phyloP scores from a whole-genome alignment of 2,797 vertebrate species.

The Dryobates pubescens region DNA sequence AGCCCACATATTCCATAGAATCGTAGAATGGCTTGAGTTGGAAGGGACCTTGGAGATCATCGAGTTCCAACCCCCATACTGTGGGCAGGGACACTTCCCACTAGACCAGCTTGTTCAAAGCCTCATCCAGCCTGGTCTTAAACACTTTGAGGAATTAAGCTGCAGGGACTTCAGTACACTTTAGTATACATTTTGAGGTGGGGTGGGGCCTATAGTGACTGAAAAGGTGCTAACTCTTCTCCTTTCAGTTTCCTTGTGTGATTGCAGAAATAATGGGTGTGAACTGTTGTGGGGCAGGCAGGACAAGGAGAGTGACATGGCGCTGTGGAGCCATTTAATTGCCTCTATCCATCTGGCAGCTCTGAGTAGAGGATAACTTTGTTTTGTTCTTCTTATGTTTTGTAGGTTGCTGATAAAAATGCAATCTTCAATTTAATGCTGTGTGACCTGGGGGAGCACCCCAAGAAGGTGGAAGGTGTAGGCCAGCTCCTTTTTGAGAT shows the following conservation, averaged over 20 bases:
- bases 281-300: background rate
- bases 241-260: background rate
- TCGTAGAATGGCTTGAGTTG: no score
- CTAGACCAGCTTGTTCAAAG: no score
- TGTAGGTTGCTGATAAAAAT: slow-evolving; percentile 90
- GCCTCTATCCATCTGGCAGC: background rate
- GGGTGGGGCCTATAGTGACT: background rate
- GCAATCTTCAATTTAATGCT: slow-evolving; percentile 88
- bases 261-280: background rate
- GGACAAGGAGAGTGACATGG: background rate
- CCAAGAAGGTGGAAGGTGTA: slow-evolving; percentile 88
- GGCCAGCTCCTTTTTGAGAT: slow-evolving; percentile 95
- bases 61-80: no score
- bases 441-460: slow-evolving; percentile 84
- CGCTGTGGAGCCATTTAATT: background rate
- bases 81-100: no score
- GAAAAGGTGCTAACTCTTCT: background rate
- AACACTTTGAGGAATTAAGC: background rate
- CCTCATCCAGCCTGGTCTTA: no score
- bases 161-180: background rate
- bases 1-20: background rate
- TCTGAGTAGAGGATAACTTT: slow-evolving; percentile 3
- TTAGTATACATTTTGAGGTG: background rate
- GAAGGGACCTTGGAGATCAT: no score
- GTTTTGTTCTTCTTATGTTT: slow-evolving; percentile 9